Conservation (phyloP, 2,113 vertebrate genomes). For the Ciconia maguari region DNA sequence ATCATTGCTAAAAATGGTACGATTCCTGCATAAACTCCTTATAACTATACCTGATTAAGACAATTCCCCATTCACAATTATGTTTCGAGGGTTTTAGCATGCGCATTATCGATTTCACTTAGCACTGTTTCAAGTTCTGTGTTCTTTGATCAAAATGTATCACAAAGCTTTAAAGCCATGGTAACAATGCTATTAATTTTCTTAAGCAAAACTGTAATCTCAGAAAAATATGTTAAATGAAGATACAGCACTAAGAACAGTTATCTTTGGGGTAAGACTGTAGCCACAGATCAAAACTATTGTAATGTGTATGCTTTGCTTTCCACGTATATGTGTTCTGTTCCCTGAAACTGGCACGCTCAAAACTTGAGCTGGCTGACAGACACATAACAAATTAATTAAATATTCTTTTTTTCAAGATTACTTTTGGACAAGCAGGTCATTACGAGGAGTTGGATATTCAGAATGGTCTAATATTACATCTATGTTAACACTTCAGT, state of each 20-base stretch:
- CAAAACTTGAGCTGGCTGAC: background rate
- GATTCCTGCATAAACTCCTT: background rate
- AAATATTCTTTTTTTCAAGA: background rate
- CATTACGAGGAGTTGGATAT: background rate
- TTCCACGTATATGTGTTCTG: background rate
- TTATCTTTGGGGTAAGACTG: background rate
- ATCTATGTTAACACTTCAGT: background rate
- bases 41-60: background rate
- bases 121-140: background rate
- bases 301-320: background rate
- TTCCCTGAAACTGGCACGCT: background rate
- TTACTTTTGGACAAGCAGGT: background rate
- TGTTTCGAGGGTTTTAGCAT: fast-evolving
- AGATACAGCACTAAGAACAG: background rate
- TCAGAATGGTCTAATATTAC: background rate
- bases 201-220: background rate
- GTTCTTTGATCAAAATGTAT: background rate
- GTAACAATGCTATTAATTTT: background rate
- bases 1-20: background rate
- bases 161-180: background rate
- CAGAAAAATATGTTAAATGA: background rate
- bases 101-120: fast-evolving
- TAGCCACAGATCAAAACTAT: background rate
- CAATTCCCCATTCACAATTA: background rate
- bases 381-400: background rate